These are phyloP conservation scores for Brachypodius melanocephalos DNA, from an alignment of 2,113 vertebrate genomes.

Conservation along the genomic window DNA sequence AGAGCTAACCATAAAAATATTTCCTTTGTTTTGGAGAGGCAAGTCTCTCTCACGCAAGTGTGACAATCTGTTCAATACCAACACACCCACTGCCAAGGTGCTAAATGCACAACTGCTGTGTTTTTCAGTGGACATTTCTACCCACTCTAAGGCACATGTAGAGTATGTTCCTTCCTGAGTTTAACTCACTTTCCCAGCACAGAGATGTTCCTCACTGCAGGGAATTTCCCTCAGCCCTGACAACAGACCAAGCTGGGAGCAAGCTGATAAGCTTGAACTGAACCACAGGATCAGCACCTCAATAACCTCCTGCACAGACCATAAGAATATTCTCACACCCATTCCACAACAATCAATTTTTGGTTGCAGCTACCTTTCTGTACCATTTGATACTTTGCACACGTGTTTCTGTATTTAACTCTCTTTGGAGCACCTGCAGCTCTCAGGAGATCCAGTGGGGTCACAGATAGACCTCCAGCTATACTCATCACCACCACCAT, in stretches of 20 bases:
- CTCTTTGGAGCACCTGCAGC: background rate
- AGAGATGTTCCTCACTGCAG: background rate
- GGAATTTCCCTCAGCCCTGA: background rate
- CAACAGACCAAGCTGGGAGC: background rate
- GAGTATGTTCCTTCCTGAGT: background rate
- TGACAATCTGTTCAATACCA: background rate
- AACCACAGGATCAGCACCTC: background rate
- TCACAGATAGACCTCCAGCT: background rate
- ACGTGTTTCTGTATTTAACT: background rate
- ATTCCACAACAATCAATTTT: background rate
- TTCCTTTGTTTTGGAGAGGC: background rate
- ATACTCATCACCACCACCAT: rapidly evolving
- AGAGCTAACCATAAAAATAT: background rate
- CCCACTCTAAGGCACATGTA: background rate
- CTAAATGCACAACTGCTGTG: background rate
- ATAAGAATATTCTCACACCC: background rate
- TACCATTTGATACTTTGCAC: background rate
- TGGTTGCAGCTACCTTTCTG: background rate
- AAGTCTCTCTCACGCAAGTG: background rate
- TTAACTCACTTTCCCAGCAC: background rate
- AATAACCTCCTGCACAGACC: background rate
- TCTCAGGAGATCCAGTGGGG: background rate
- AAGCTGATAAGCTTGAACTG: background rate
- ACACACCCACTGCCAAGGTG: background rate
- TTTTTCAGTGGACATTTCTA: background rate